Conservation (phyloP, 2,888 invertebrate species). For the Chydorus sphaericus region DNA sequence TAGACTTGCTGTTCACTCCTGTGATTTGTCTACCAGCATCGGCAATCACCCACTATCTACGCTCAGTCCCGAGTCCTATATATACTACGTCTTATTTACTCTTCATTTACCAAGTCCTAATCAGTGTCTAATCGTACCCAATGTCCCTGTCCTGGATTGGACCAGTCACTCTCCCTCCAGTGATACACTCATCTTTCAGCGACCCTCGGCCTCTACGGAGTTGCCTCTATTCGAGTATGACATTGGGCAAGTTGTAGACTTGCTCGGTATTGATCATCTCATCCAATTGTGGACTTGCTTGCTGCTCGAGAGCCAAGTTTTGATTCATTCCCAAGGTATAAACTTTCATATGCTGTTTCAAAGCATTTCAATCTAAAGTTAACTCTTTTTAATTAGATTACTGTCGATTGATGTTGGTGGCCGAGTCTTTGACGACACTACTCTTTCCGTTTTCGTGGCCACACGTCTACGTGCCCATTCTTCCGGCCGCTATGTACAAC, state of each 20-base stretch:
- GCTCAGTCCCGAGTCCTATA: slow-evolving; percentile 9
- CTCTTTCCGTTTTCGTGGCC: slow-evolving; percentile 95
- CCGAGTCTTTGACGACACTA: slow-evolving; percentile 79
- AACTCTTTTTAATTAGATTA: slow-evolving; percentile 48
- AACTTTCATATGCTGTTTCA: neutral
- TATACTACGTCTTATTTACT: slow-evolving; percentile 89
- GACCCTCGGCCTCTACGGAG: slow-evolving; percentile 62
- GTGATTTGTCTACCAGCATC: neutral
- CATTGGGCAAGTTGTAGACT: slow-evolving; percentile 68
- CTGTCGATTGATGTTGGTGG: slow-evolving; percentile 88
- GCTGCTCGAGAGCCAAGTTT: slow-evolving; percentile 87
- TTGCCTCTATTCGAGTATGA: slow-evolving; percentile 90
- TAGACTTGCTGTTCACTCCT: slow-evolving; percentile 1
- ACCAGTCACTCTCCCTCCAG: neutral
- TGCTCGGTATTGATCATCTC: slow-evolving; percentile 81
- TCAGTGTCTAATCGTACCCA: slow-evolving; percentile 53
- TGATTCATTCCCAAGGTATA: slow-evolving; percentile 77
- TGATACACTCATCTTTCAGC: slow-evolving; percentile 32
- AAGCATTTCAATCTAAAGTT: neutral
- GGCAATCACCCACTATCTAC: neutral
- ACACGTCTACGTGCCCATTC: slow-evolving; percentile 95
- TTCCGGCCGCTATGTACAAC: slow-evolving; percentile 85
- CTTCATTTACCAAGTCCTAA: slow-evolving; percentile 80
- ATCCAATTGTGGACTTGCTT: slow-evolving; percentile 89
- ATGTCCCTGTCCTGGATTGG: slow-evolving; percentile 12